Evolutionary conservation across 2,113 vertebrate species (phyloP).

Genomic region (Malurus melanocephalus): DNA sequence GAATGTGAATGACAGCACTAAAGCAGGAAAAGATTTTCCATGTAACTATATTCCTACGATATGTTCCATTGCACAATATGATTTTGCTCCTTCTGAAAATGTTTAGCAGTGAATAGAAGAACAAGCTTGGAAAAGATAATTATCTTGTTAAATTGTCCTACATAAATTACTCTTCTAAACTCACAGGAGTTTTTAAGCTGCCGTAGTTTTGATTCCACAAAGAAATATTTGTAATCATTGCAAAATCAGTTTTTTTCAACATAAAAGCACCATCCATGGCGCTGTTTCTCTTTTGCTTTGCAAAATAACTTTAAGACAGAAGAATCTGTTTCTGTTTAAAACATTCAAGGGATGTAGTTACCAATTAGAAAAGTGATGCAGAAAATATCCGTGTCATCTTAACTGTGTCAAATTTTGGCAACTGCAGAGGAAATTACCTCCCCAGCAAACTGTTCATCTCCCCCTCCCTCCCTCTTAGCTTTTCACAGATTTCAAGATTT

Average conservation of each 20-base stretch:
- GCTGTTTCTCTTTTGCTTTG: neutral
- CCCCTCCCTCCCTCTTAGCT: neutral
- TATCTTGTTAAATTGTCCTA: neutral
- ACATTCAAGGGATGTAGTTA: neutral
- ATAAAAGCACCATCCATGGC: neutral
- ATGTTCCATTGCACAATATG: neutral
- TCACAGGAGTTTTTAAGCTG: neutral
- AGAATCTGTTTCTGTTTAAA: conserved; percentile 32
- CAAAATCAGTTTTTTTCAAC: neutral
- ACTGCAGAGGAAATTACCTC: neutral
- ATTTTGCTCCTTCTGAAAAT: neutral
- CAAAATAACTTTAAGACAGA: neutral
- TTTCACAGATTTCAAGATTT: neutral
- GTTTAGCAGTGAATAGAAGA: neutral
- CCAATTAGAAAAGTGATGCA: neutral
- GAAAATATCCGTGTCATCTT: neutral
- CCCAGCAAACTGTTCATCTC: neutral
- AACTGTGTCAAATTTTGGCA: conserved; percentile 15
- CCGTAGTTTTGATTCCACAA: neutral
- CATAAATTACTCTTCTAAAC: neutral
- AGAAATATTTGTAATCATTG: neutral
- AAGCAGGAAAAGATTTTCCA: neutral
- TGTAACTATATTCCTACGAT: neutral
- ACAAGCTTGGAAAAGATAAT: neutral
- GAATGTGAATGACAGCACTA: neutral